Evolutionary conservation across 37 sponge, comb jelly and placozoan species (phyloP).

Genomic region (Chondrilla cf. caribensis): DNA sequence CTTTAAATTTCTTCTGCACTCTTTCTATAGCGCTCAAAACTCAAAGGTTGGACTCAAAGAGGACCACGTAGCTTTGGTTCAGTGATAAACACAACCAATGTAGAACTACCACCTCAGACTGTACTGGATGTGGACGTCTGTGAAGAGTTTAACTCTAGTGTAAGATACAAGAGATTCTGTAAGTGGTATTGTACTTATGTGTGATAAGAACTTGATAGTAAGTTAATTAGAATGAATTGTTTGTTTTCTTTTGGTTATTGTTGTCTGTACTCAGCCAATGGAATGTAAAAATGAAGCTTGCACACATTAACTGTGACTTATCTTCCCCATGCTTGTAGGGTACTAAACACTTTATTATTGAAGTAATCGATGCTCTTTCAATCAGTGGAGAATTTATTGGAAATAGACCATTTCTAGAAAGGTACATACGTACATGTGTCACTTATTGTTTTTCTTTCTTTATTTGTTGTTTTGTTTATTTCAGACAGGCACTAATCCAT

Average conservation of each 20-base stretch:
- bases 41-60: constrained; percentile 43
- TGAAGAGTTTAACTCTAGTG: constrained; percentile 17
- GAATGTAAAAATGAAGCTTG: no score
- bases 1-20: no score
- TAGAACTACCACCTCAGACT: constrained; percentile 62
- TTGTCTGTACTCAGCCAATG: no score
- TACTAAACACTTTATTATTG: no score
- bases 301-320: no score
- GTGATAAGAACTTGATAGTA: no score
- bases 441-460: no score
- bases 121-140: constrained; percentile 57
- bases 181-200: no score
- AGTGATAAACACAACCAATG: neutral
- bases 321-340: no score
- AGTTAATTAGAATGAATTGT: no score
- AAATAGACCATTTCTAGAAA: constrained; percentile 53
- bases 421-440: no score
- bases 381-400: constrained; percentile 33
- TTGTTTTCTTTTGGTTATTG: no score
- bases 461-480: neutral
- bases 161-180: neutral
- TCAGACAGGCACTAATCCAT: neutral
- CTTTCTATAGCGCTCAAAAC: neutral
- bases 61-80: neutral
- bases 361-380: constrained; percentile 56